phyloP scores from a whole-genome alignment of 2,797 vertebrate genomes.

The Halcyon leucocephala region DNA sequence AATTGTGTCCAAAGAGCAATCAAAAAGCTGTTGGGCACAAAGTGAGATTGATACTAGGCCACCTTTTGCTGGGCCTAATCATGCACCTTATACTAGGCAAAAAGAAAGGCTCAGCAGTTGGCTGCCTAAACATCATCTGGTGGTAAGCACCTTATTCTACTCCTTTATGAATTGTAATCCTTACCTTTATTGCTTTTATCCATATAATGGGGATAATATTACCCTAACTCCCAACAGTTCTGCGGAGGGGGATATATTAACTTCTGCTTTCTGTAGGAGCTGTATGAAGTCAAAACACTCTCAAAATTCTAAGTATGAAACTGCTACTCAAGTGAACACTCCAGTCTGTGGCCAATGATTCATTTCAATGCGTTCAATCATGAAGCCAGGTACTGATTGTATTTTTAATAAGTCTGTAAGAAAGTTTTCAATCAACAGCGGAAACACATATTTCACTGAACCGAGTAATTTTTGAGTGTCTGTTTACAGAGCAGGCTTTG shows the following conservation, averaged over 20 bases:
- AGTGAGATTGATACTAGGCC: accelerated
- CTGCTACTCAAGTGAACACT: not conserved
- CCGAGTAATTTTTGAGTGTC: not conserved
- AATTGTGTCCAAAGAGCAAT: not conserved
- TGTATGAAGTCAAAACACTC: not conserved
- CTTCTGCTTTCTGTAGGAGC: not conserved
- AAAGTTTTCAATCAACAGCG: not conserved
- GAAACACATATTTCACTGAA: not conserved
- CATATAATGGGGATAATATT: not conserved
- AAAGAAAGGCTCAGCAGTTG: not conserved
- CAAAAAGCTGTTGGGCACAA: not conserved
- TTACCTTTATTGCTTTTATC: not conserved
- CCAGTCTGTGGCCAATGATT: not conserved
- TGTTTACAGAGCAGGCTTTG: not conserved
- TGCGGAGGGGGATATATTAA: not conserved
- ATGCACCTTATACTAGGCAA: not conserved
- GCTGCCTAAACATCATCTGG: not conserved
- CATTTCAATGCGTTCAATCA: not conserved
- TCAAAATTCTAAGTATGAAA: not conserved
- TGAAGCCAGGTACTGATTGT: not conserved
- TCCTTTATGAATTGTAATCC: not conserved
- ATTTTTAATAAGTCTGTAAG: constrained; percentile 14
- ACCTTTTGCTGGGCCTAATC: not conserved
- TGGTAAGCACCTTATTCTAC: not conserved
- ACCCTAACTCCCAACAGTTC: not conserved